phyloP scores from a whole-genome alignment of 2,888 invertebrate species.

The Beris morrisii region DNA sequence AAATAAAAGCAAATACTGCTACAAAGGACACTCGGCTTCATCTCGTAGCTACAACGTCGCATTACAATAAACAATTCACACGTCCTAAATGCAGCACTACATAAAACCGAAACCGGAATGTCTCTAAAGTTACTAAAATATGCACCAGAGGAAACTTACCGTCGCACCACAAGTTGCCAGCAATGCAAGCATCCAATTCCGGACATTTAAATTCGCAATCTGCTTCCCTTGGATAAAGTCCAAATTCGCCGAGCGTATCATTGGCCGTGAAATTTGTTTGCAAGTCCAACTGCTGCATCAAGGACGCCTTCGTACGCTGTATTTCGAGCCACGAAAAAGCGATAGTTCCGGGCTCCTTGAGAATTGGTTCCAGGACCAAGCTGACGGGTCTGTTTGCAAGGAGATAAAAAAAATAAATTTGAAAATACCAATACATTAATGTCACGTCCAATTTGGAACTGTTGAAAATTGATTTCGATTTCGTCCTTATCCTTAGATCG shows the following conservation, averaged over 20 bases:
- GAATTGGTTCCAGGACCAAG: constrained; percentile 69
- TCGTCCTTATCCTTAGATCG: neutral
- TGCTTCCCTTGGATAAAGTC: constrained; percentile 56
- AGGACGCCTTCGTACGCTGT: constrained; percentile 64
- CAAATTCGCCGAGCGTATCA: constrained; percentile 55
- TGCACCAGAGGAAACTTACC: constrained; percentile 56
- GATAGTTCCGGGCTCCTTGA: constrained; percentile 72
- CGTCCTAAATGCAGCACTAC: no score
- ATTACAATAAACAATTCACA: no score
- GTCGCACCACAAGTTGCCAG: constrained; percentile 74
- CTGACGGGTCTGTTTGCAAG: constrained; percentile 59
- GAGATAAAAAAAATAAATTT: constrained; percentile 5
- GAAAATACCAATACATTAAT: neutral
- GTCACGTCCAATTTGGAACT: neutral
- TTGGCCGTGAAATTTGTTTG: constrained; percentile 51
- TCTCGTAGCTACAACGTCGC: no score
- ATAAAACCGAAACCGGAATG: no score
- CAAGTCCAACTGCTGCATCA: constrained; percentile 62
- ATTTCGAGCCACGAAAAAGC: constrained; percentile 80
- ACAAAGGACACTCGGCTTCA: no score
- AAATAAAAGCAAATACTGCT: no score
- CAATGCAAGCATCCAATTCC: constrained; percentile 77
- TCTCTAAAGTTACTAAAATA: no score
- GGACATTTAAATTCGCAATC: constrained; percentile 69
- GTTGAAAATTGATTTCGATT: constrained; percentile 4